Percentiles rank a stretch among this genome's conserved stretches.
Conservation (phyloP, 1,140 invertebrate species). For the Trichogramma pretiosum region DNA sequence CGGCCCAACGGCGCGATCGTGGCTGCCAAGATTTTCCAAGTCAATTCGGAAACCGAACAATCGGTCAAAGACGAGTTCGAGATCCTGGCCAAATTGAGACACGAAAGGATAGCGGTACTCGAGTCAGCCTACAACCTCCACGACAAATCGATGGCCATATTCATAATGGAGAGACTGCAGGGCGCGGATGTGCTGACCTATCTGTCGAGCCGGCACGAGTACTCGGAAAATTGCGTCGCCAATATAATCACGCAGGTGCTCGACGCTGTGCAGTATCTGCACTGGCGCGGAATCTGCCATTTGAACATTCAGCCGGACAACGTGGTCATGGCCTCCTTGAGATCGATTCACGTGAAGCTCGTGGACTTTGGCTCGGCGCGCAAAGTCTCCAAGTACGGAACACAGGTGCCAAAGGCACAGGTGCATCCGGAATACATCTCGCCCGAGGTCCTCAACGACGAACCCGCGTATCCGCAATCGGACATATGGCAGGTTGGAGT, state of each 20-base stretch:
- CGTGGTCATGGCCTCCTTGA: constrained; percentile 84
- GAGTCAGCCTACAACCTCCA: constrained; percentile 62
- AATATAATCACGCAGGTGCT: constrained; percentile 74
- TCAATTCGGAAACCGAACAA: constrained; percentile 55
- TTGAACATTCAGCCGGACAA: constrained; percentile 94
- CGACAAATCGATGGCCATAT: constrained; percentile 56
- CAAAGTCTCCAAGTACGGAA: constrained; percentile 69
- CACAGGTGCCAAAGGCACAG: constrained; percentile 54
- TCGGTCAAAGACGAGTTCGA: constrained; percentile 63
- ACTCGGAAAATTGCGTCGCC: constrained; percentile 83
- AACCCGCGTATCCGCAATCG: constrained; percentile 75
- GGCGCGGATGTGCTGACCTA: constrained; percentile 87
- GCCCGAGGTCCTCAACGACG: constrained; percentile 85
- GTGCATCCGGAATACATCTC: constrained; percentile 73
- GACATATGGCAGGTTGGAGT: constrained; percentile 96
- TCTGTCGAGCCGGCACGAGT: constrained; percentile 75
- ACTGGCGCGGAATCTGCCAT: constrained; percentile 86
- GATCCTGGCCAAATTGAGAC: constrained; percentile 66
- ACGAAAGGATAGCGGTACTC: constrained; percentile 74
- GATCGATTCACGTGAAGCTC: constrained; percentile 81
- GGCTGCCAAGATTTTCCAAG: constrained; percentile 71
- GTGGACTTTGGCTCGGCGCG: constrained; percentile 83
- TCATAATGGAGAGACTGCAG: constrained; percentile 80
- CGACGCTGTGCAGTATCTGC: constrained; percentile 83
- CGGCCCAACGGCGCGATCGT: constrained; percentile 62